Conservation (phyloP, 2,888 invertebrate genomes). For the Epirrhoe alternata region DNA sequence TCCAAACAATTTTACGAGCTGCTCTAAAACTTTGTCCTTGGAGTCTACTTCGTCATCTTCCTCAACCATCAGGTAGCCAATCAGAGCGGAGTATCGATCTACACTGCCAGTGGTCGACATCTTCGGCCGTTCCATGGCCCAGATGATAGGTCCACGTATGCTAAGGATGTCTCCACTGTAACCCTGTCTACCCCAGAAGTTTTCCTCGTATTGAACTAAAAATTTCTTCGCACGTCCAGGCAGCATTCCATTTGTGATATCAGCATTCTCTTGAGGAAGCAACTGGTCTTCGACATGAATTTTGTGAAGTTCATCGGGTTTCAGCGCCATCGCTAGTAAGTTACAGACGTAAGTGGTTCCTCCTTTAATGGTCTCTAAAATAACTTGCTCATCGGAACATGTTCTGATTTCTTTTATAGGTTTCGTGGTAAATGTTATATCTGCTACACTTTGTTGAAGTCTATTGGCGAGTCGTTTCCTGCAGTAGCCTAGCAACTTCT, state of each 20-base stretch:
- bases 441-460: constrained; percentile 66
- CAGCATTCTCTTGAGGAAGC: constrained; percentile 53
- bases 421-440: constrained; percentile 64
- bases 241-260: constrained; percentile 54
- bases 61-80: constrained; percentile 65
- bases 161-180: constrained; percentile 79
- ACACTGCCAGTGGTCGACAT: constrained; percentile 62
- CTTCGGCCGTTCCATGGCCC: constrained; percentile 74
- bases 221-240: constrained; percentile 68
- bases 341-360: constrained; percentile 73
- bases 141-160: constrained; percentile 75
- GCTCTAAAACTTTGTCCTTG: constrained; percentile 64
- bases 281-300: constrained; percentile 69
- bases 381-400: constrained; percentile 65
- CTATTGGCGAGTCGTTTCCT: constrained; percentile 63
- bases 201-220: constrained; percentile 65
- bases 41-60: constrained; percentile 49
- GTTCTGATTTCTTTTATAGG: constrained; percentile 69
- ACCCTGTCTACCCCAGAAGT: constrained; percentile 71
- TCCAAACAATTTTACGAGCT: constrained; percentile 71
- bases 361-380: constrained; percentile 71
- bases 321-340: constrained; percentile 74
- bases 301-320: constrained; percentile 68
- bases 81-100: constrained; percentile 59
- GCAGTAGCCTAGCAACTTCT: constrained; percentile 72